Evolutionary conservation across 2,797 vertebrate species (phyloP), one percentile per base, ranked within the genome.

Genomic region (Liasis olivaceus): DNA sequence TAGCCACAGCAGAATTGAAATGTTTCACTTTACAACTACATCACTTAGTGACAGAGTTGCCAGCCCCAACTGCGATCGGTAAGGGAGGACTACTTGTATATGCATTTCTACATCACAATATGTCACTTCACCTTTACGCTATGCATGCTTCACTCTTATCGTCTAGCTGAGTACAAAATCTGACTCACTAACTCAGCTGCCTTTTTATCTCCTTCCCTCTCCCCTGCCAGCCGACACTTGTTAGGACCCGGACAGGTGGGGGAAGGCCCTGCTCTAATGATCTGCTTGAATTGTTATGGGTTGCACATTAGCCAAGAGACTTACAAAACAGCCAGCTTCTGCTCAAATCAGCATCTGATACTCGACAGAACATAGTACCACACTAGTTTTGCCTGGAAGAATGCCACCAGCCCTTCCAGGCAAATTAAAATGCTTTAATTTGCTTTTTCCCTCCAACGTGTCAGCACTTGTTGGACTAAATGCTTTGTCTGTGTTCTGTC

Each of bases 401-500:
- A 0, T 95, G 81, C 69, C 62, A 91, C 36, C 58, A 90, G 47
- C 42, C 89, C 85, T 94, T 91, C 28, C 5, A 77, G 1, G 54
- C 51, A 26, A 1, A 93, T 81, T 81, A 93, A 89, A 88, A 92
- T 89, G 93, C 66, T 87, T 92, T 6, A 3, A 56, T 90, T 91
- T 64, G 2, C 62, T 28, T 22, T 87, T 84, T 89, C 15, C 69
- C 66, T 94, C 93, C 54, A 93, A 93, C 89, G 0, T 24, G 95
- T 0, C 91, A 69, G 51, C 47, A n/a, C 96, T 92, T 94, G 96
- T 12, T 92, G 56, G 86, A 11, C 47, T 88, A 47, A 36, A 81
- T 24, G 93, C n/a, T 93, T 85, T 28, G 20, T 28, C 72, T 86
- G 47, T 6, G 5, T 87, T 91, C 85, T 51, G 36, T 66, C 77